Evolutionary conservation across 23 tunicate genomes (phyloP).

Genomic region (Halocynthia roretzi): DNA sequence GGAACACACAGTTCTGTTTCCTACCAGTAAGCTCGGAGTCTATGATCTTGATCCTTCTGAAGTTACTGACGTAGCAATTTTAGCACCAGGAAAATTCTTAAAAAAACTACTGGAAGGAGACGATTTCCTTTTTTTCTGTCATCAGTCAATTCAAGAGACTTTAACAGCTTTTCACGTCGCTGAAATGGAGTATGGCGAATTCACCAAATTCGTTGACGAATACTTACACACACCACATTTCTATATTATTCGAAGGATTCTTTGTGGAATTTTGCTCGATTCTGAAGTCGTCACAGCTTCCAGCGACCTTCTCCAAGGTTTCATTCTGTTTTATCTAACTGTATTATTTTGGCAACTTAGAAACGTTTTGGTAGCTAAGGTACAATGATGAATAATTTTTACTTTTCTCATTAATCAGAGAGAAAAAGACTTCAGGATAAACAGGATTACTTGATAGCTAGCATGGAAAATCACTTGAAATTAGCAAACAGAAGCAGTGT

Average conservation of each 20-base stretch:
- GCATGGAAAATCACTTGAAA: background rate
- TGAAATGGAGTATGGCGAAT: background rate
- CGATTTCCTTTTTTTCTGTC: background rate
- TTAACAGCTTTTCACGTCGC: background rate
- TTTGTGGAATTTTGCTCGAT: conserved; percentile 1
- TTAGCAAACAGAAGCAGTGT: background rate
- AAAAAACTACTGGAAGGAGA: background rate
- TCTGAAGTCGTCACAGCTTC: background rate
- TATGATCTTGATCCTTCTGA: background rate
- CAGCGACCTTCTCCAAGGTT: background rate
- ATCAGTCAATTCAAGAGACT: conserved; percentile 6
- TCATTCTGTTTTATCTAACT: background rate
- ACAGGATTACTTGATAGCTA: background rate
- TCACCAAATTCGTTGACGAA: conserved; percentile 1
- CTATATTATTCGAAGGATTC: background rate
- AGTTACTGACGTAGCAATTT: background rate
- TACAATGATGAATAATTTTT: background rate
- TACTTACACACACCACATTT: background rate
- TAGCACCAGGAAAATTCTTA: background rate
- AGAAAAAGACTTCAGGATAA: background rate
- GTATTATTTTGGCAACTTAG: too few species aligned
- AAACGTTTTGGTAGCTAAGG: too few species aligned
- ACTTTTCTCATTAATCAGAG: background rate
- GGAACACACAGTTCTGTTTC: background rate
- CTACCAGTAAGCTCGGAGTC: background rate